Evolutionary conservation across 2,888 invertebrate species (phyloP).

Genomic region (Catonia carolina): DNA sequence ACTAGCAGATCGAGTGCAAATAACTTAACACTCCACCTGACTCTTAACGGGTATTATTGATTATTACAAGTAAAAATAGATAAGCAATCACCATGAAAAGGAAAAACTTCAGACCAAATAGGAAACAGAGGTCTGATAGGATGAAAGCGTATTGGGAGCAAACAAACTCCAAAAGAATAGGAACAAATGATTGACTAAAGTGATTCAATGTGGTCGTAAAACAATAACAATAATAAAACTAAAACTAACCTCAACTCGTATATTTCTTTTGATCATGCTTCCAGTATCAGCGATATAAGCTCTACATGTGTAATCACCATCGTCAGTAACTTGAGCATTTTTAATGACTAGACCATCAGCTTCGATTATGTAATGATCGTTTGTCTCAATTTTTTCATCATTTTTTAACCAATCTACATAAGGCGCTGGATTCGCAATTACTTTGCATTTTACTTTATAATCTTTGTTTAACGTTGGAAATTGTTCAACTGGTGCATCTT

Average conservation of each 20-base stretch:
- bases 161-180: too few species aligned
- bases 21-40: too few species aligned
- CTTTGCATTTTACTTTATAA: slow-evolving; percentile 74
- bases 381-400: slow-evolving; percentile 54
- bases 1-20: too few species aligned
- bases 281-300: slow-evolving; percentile 80
- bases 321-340: slow-evolving; percentile 71
- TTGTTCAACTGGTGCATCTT: slow-evolving; percentile 77
- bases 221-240: too few species aligned
- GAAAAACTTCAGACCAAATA: too few species aligned
- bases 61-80: too few species aligned
- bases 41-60: too few species aligned
- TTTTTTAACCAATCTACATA: slow-evolving; percentile 81
- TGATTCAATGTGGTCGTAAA: too few species aligned
- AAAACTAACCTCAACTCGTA: slow-evolving; percentile 63
- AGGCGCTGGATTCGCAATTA: slow-evolving; percentile 76
- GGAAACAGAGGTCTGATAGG: too few species aligned
- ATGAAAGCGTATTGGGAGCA: too few species aligned
- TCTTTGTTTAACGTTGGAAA: slow-evolving; percentile 69
- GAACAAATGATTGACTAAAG: too few species aligned
- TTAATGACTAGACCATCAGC: slow-evolving; percentile 69
- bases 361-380: slow-evolving; percentile 65
- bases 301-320: slow-evolving; percentile 78
- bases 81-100: too few species aligned
- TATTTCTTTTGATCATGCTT: slow-evolving; percentile 66